phyloP scores from a whole-genome alignment of 2,888 invertebrate genomes.

The Caenorhabditis macrosperma region DNA sequence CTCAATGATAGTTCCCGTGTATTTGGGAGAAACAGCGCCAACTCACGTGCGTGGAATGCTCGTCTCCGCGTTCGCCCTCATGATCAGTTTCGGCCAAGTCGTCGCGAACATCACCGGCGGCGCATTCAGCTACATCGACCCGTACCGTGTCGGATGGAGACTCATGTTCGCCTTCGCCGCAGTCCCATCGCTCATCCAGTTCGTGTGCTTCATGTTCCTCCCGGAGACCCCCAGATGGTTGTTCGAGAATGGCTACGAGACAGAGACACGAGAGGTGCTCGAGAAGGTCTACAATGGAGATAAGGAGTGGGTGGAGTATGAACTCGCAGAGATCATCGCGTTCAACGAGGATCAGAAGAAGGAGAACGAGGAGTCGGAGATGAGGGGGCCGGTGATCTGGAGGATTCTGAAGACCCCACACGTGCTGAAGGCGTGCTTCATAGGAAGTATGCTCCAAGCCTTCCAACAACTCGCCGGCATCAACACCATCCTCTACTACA shows the following conservation, averaged over 20 bases:
- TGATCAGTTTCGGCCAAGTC: slow-evolving; percentile 82
- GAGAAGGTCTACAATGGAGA: slow-evolving; percentile 71
- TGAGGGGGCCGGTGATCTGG: slow-evolving; percentile 51
- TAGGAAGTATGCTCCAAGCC: slow-evolving; percentile 83
- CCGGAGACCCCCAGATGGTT: slow-evolving; percentile 83
- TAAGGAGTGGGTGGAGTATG: slow-evolving; percentile 74
- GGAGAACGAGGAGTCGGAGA: slow-evolving; percentile 17
- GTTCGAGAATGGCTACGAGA: slow-evolving; percentile 58
- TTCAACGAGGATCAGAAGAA: slow-evolving; percentile 52
- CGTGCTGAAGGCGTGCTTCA: slow-evolving; percentile 81
- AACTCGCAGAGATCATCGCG: slow-evolving; percentile 71
- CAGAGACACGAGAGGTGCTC: slow-evolving; percentile 64
- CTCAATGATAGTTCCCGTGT: slow-evolving; percentile 83
- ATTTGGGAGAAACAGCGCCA: slow-evolving; percentile 83
- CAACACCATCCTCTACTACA: slow-evolving; percentile 83
- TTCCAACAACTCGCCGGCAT: slow-evolving; percentile 83
- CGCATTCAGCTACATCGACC: slow-evolving; percentile 81
- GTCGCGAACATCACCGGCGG: slow-evolving; percentile 82
- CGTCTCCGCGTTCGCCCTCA: slow-evolving; percentile 81
- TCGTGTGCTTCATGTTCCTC: slow-evolving; percentile 83
- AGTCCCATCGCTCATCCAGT: slow-evolving; percentile 80
- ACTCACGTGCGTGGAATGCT: slow-evolving; percentile 82
- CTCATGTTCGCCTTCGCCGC: slow-evolving; percentile 83
- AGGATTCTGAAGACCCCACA: slow-evolving; percentile 73
- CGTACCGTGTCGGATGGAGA: slow-evolving; percentile 82